Evolutionary conservation across 64 coral and sea anemone genomes (phyloP).

Genomic region (Porites lutea): DNA sequence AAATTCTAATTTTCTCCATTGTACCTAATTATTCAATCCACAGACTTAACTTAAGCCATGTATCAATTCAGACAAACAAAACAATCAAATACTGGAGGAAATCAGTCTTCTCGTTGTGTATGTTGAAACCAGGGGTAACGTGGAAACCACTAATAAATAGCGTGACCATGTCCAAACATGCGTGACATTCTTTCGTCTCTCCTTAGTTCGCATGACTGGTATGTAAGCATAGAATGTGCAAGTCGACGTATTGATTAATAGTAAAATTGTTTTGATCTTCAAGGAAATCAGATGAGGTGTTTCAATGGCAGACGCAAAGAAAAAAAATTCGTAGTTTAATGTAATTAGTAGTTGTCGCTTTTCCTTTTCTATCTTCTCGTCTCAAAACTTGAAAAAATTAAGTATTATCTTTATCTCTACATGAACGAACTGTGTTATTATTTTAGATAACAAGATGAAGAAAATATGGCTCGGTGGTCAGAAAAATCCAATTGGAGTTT

Average conservation of each 20-base stretch:
- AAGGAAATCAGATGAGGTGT: neutral
- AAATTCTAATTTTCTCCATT: no score
- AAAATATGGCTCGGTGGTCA: neutral
- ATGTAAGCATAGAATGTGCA: neutral
- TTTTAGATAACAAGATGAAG: neutral
- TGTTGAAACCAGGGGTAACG: neutral
- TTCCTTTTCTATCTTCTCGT: neutral
- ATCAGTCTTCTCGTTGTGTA: neutral
- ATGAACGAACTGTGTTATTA: neutral
- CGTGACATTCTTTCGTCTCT: neutral
- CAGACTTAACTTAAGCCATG: no score
- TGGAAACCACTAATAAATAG: neutral
- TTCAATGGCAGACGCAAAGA: neutral
- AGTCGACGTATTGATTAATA: no score
- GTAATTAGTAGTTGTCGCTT: neutral
- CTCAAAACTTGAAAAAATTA: neutral
- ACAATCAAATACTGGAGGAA: no score
- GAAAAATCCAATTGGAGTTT: neutral
- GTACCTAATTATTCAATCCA: no score
- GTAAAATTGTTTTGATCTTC: neutral
- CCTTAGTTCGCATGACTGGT: neutral
- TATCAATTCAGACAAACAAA: no score
- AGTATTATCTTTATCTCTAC: neutral
- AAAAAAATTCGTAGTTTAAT: no score
- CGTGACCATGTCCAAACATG: neutral